Conservation (phyloP, 2,888 invertebrate species). For the Andrena trimmerana region DNA sequence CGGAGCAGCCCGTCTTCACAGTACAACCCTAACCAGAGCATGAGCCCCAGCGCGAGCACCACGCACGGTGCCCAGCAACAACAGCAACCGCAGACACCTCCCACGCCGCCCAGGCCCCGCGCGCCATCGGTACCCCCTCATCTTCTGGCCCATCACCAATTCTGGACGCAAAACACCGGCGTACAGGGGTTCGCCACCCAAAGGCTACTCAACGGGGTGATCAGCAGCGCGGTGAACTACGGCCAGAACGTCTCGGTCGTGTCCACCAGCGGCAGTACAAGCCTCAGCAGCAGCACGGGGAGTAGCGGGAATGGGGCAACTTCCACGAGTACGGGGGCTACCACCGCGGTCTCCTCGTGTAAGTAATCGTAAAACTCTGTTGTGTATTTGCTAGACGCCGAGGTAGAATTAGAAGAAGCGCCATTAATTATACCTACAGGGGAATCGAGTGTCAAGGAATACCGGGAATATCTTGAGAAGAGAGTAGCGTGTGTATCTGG, state of each 20-base stretch:
- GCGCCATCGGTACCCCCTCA: slow-evolving; percentile 86
- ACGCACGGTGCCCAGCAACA: slow-evolving; percentile 60
- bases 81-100: slow-evolving; percentile 71
- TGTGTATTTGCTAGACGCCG: no score
- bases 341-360: slow-evolving; percentile 67
- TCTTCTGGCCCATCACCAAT: slow-evolving; percentile 86
- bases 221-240: slow-evolving; percentile 82
- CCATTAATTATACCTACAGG: no score
- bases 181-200: slow-evolving; percentile 83
- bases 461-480: no score
- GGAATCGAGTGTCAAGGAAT: no score
- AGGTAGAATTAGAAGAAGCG: no score
- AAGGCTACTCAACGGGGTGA: slow-evolving; percentile 83
- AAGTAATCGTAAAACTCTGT: slow-evolving; percentile 36
- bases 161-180: slow-evolving; percentile 82
- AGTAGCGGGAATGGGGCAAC: slow-evolving; percentile 57
- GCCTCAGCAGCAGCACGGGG: slow-evolving; percentile 61
- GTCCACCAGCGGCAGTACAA: slow-evolving; percentile 71
- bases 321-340: slow-evolving; percentile 59
- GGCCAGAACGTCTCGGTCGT: slow-evolving; percentile 79
- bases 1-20: slow-evolving; percentile 83
- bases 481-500: no score
- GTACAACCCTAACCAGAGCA: slow-evolving; percentile 79
- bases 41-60: slow-evolving; percentile 79
- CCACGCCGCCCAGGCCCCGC: slow-evolving; percentile 78